Base-by-base conservation (phyloP, 2,797 vertebrate species). In the Trachops cirrhosus region DNA sequence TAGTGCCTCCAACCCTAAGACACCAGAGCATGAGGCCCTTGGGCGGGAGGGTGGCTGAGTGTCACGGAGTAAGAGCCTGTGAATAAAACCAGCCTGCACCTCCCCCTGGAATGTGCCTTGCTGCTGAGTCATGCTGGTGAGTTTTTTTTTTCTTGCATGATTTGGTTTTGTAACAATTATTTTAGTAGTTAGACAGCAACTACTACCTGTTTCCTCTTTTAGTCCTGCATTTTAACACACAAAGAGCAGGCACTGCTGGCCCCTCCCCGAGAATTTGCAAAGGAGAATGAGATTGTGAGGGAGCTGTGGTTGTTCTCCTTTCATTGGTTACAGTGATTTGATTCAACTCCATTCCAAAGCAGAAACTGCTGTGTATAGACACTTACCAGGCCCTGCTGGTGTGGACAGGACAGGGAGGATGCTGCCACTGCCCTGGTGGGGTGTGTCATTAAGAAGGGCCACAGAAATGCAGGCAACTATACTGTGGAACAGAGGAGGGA, bases 111-210 rank as follows among this genome's bases (percentile, higher is more conserved):
- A 50, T 29, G 57, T 16, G 67, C 64, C 46, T 57, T 0, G 0
- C 12, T 2, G 11, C 93, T 84, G 87, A 89, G 59, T 92, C 75
- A 59, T 21, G 80, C 39, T 21, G 34, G 4, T 79, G 84, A 79
- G 29, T 22, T 12, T 37, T 32, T 41, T 74, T 62, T 57, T 34
- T 26, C 62, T 84, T 83, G 18, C 22, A 37, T 41, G 12, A 62
- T 82, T 92, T 93, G 78, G 88, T 94, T 88, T 74, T 54, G 4
- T 57, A 94, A 86, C 57, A 26, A 34, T 90, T 44, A 70, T 83
- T 89, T 82, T 64, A 78, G 48, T 91, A 94, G 54, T 84, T 84
- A 68, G 80, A 34, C 5, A 80, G 14, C 19, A 85, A 54, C 57
- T 73, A 26, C 84, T 32, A 64, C 64, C 18, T 5, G 6, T 86